Conservation (phyloP, 2,113 vertebrate genomes). For the Eurypyga helias region DNA sequence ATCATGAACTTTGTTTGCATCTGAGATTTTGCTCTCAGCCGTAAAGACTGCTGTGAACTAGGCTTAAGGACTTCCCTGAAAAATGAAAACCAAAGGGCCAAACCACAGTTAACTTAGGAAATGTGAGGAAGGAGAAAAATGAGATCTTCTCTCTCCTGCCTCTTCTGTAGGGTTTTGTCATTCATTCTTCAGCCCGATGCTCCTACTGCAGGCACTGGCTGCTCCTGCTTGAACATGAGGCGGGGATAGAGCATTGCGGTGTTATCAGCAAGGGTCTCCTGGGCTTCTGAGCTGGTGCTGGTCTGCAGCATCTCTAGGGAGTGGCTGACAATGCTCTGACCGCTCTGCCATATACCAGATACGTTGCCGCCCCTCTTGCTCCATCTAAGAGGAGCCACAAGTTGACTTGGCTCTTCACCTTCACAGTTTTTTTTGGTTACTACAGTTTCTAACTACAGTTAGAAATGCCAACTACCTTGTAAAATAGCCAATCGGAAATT, state of each 20-base stretch:
- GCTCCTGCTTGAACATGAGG: neutral
- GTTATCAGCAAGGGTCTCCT: neutral
- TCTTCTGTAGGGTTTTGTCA: neutral
- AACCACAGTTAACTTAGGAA: conserved; percentile 18
- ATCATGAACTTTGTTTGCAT: conserved; percentile 14
- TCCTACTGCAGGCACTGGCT: neutral
- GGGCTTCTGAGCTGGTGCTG: neutral
- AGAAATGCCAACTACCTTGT: neutral
- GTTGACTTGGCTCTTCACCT: neutral
- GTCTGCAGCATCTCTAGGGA: neutral
- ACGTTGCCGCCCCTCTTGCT: rapidly evolving
- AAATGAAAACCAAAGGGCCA: conserved; percentile 36
- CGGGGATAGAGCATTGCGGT: rapidly evolving
- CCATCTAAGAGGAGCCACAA: neutral
- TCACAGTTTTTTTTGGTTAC: neutral
- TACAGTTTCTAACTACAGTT: neutral
- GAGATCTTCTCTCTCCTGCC: neutral
- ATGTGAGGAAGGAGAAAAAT: neutral
- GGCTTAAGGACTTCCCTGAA: conserved; percentile 45
- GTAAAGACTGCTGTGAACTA: neutral
- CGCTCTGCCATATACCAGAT: neutral
- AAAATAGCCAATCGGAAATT: neutral
- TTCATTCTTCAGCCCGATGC: neutral
- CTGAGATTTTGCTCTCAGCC: conserved; percentile 32
- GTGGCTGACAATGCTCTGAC: neutral